phyloP scores from a whole-genome alignment of 2,797 vertebrate genomes.

The Scolopax rusticola region DNA sequence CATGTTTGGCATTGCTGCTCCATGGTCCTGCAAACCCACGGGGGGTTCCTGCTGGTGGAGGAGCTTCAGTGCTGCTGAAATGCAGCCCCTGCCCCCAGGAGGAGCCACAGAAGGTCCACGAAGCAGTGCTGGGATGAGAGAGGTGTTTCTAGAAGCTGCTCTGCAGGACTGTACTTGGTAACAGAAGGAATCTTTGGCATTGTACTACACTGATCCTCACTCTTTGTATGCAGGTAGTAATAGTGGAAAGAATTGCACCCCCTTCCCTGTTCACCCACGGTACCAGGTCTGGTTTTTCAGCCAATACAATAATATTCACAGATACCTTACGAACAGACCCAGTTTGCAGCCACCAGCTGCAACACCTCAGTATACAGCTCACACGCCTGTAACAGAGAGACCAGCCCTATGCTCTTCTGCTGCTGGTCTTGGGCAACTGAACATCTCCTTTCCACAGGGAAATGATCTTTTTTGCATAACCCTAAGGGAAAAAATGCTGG shows the following conservation, averaged over 20 bases:
- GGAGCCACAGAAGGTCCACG: neutral
- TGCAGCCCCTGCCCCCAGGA: neutral
- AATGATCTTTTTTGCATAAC: conserved; percentile 11
- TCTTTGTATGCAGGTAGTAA: neutral
- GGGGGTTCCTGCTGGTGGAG: neutral
- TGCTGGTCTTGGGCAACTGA: conserved; percentile 43
- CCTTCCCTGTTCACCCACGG: neutral
- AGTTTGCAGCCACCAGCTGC: neutral
- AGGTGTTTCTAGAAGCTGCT: neutral
- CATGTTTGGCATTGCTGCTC: accelerated
- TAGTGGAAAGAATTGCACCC: neutral
- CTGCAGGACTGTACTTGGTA: no score
- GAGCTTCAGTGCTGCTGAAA: neutral
- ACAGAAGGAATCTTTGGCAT: neutral
- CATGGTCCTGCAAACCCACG: accelerated
- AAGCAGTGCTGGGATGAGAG: neutral
- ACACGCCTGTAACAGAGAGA: neutral
- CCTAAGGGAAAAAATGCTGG: neutral
- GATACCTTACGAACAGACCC: neutral
- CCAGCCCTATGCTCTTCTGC: neutral
- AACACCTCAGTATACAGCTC: neutral
- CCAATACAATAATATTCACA: neutral
- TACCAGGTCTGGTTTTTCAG: neutral
- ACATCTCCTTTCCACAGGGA: conserved; percentile 50
- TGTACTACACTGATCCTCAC: accelerated